Evolutionary conservation across 2,113 vertebrate genomes (phyloP).

Genomic region (Python bivittatus): DNA sequence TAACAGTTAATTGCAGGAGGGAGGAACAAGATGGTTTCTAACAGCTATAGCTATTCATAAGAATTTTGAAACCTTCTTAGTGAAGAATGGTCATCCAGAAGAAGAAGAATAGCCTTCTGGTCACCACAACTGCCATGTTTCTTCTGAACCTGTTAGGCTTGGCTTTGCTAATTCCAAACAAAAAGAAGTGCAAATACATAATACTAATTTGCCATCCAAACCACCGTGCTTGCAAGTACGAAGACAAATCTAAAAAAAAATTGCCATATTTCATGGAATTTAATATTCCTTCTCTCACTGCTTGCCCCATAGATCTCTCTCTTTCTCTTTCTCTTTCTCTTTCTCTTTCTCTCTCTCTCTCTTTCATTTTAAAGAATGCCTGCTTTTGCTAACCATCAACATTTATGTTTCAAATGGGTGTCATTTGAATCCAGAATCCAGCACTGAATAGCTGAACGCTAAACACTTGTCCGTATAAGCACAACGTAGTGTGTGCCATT

Average conservation of each 20-base stretch:
- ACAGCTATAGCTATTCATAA: background rate
- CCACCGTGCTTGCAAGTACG: slow-evolving; percentile 7
- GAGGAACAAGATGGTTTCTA: background rate
- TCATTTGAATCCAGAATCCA: background rate
- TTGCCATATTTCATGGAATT: slow-evolving; percentile 47
- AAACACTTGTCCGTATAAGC: background rate
- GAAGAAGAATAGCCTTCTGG: background rate
- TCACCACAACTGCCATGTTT: slow-evolving; percentile 5
- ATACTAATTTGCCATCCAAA: background rate
- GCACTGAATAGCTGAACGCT: background rate
- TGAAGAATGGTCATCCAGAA: background rate
- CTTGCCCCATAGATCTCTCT: background rate
- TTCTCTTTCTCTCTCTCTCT: no score
- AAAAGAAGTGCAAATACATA: background rate
- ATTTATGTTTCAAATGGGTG: background rate
- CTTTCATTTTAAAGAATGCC: background rate
- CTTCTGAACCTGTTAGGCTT: slow-evolving; percentile 23
- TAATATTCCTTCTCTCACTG: slow-evolving; percentile 9
- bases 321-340: no score
- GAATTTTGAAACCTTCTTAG: background rate
- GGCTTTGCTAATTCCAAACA: background rate
- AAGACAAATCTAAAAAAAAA: slow-evolving; percentile 39
- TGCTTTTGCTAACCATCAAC: background rate
- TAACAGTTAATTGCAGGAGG: background rate
- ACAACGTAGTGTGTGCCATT: slow-evolving; percentile 41